phyloP scores from a whole-genome alignment of 2,113 vertebrate genomes.

The Corynorhinus townsendii region DNA sequence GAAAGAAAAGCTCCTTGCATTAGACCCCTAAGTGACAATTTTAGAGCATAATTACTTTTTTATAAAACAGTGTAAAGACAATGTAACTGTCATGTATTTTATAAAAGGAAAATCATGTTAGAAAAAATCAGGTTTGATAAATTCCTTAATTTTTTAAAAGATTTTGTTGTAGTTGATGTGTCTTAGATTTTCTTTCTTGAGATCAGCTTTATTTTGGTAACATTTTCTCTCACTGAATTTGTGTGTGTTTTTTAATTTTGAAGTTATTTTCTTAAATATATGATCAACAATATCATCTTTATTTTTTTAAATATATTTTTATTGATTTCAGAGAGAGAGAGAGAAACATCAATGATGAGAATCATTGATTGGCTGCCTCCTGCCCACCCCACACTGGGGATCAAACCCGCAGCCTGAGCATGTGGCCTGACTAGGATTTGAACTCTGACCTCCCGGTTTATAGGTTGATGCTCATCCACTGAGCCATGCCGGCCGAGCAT shows the following conservation, averaged over 20 bases:
- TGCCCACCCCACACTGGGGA: no score
- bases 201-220: not conserved
- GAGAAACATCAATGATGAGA: no score
- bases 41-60: not conserved
- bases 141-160: not conserved
- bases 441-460: no score
- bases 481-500: no score
- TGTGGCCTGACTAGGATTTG: no score
- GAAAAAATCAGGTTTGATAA: not conserved
- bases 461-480: no score
- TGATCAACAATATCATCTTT: not conserved
- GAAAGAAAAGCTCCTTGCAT: not conserved
- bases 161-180: not conserved
- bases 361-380: no score
- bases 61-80: not conserved
- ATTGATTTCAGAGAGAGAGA: no score
- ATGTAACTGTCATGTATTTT: not conserved
- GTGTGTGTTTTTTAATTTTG: not conserved
- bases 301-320: not conserved
- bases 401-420: no score
- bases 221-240: not conserved
- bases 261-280: not conserved
- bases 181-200: not conserved
- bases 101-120: not conserved
- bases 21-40: not conserved